Conservation (phyloP, 2,888 invertebrate genomes). For the Tenthredo livida region DNA sequence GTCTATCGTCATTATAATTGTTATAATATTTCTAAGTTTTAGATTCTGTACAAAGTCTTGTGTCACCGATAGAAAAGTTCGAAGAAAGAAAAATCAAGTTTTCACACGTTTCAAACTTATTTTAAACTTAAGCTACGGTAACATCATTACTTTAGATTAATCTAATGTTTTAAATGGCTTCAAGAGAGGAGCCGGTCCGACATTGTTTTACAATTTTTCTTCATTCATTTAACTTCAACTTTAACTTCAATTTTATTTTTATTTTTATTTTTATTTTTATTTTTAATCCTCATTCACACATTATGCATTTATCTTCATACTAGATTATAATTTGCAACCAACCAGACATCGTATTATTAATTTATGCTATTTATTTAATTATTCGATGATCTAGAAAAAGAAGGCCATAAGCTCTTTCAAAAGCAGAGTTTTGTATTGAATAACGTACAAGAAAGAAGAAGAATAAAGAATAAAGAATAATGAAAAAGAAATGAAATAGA, state of each 20-base stretch:
- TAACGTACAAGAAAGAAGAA: not conserved
- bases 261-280: not conserved
- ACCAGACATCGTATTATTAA: not conserved
- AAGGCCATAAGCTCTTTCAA: not conserved
- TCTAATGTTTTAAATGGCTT: not conserved
- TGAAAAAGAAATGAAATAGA: not conserved
- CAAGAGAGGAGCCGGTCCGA: not conserved
- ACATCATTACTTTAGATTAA: conserved; percentile 2
- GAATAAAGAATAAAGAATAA: not conserved
- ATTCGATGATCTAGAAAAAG: not conserved
- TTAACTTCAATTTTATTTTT: no score
- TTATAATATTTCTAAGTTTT: conserved; percentile 30
- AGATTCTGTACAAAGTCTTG: conserved; percentile 47
- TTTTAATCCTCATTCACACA: not conserved
- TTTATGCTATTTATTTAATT: not conserved
- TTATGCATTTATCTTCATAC: conserved; percentile 21
- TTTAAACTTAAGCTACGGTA: not conserved
- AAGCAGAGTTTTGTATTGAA: not conserved
- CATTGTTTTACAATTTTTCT: not conserved
- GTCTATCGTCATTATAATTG: conserved; percentile 29
- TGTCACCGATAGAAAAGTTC: conserved; percentile 25
- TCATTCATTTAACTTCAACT: not conserved
- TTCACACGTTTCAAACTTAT: not conserved
- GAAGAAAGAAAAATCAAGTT: not conserved
- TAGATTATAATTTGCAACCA: conserved; percentile 16